phyloP scores from a whole-genome alignment of 2,888 invertebrate species.

The Sylvicola cinctus region DNA sequence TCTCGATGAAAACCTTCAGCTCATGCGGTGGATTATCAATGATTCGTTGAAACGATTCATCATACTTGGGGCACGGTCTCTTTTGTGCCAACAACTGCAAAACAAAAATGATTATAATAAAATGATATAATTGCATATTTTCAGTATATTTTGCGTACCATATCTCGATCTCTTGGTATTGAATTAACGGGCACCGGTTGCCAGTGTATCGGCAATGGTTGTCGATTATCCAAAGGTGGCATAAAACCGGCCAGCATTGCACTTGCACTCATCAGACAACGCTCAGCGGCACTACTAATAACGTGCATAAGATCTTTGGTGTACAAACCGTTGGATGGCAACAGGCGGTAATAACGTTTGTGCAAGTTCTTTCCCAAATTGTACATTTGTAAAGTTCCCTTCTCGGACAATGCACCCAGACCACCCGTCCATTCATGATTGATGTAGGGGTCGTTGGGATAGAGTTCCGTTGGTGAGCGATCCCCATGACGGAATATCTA shows the following conservation, averaged over 20 bases:
- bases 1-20: slow-evolving; percentile 28
- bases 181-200: slow-evolving; percentile 76
- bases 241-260: slow-evolving; percentile 52
- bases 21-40: slow-evolving; percentile 28
- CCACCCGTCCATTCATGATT: slow-evolving; percentile 65
- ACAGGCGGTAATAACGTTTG: slow-evolving; percentile 42
- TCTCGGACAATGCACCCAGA: slow-evolving; percentile 60
- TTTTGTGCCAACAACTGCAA: slow-evolving; percentile 24
- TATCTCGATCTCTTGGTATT: slow-evolving; percentile 43
- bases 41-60: slow-evolving; percentile 28
- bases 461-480: slow-evolving; percentile 43
- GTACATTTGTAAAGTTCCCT: slow-evolving; percentile 54
- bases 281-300: slow-evolving; percentile 54
- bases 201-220: slow-evolving; percentile 38
- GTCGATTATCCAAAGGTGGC: slow-evolving; percentile 21
- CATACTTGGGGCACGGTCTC: slow-evolving; percentile 32
- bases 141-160: slow-evolving; percentile 30
- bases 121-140: neutral
- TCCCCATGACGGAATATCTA: slow-evolving; percentile 1
- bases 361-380: slow-evolving; percentile 51
- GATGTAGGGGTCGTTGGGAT: slow-evolving; percentile 61
- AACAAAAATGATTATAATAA: neutral
- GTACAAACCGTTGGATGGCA: slow-evolving; percentile 36
- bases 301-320: slow-evolving; percentile 37
- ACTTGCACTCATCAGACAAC: slow-evolving; percentile 75